Evolutionary conservation across 2,797 vertebrate species (phyloP).

Genomic region (Periophthalmus magnuspinnatus): DNA sequence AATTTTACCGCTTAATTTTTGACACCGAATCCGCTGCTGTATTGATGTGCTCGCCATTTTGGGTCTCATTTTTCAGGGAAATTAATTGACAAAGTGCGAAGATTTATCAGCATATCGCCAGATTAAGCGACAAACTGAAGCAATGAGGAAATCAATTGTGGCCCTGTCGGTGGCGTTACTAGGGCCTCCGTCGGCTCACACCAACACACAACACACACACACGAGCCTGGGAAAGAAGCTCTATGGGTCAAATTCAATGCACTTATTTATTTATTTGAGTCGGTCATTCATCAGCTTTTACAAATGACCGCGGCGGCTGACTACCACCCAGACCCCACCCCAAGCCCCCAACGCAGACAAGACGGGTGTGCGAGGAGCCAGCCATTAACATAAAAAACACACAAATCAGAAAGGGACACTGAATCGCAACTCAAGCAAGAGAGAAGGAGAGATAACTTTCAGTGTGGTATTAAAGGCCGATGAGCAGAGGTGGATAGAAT

Average conservation of each 20-base stretch:
- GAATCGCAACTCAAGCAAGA: constrained; percentile 56
- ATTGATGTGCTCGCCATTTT: constrained; percentile 80
- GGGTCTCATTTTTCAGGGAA: constrained; percentile 79
- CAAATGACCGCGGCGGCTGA: constrained; percentile 75
- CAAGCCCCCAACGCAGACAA: constrained; percentile 48
- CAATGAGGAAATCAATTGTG: constrained; percentile 83
- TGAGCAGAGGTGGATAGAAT: not conserved
- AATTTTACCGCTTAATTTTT: constrained; percentile 83
- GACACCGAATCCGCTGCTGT: constrained; percentile 75
- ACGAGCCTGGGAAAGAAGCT: constrained; percentile 65
- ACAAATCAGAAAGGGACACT: constrained; percentile 73
- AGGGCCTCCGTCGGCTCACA: constrained; percentile 29
- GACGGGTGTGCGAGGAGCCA: constrained; percentile 56
- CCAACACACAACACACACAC: constrained; percentile 20
- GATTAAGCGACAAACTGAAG: constrained; percentile 83
- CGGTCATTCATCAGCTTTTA: constrained; percentile 78
- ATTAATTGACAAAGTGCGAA: constrained; percentile 83
- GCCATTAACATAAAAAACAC: constrained; percentile 76
- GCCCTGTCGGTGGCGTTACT: constrained; percentile 63
- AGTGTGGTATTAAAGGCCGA: not conserved
- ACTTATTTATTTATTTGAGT: constrained; percentile 80
- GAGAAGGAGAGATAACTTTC: constrained; percentile 45
- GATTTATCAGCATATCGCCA: constrained; percentile 82
- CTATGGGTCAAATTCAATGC: constrained; percentile 68
- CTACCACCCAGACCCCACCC: constrained; percentile 52